These are phyloP conservation scores for Pogonognathellus flavescens DNA, from an alignment of 1,140 invertebrate genomes.

Conservation along the genomic window DNA sequence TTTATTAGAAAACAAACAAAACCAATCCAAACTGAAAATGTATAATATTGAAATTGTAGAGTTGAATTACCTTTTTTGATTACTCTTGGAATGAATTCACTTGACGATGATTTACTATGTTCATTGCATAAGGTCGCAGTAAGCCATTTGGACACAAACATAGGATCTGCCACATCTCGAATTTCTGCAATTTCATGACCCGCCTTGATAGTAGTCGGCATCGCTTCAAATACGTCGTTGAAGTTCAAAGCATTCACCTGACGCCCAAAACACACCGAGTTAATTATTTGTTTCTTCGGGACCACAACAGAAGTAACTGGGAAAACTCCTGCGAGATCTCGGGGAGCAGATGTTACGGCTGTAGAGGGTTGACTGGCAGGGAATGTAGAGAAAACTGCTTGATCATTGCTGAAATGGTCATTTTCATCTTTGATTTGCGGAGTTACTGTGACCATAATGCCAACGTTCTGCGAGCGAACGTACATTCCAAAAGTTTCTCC, in stretches of 20 bases:
- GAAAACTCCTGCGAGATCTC: slow-evolving; percentile 8
- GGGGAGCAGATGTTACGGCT: not conserved
- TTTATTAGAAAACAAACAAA: no score
- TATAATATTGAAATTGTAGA: no score
- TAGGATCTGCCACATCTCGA: slow-evolving; percentile 31
- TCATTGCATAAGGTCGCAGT: slow-evolving; percentile 15
- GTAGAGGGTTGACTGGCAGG: not conserved
- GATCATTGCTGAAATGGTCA: not conserved
- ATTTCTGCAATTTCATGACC: slow-evolving; percentile 19
- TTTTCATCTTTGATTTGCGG: not conserved
- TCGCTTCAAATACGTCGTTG: not conserved
- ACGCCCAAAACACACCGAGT: slow-evolving; percentile 1
- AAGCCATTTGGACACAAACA: slow-evolving; percentile 45
- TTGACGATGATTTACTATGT: not conserved
- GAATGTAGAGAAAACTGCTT: slow-evolving; percentile 25
- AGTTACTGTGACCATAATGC: slow-evolving; percentile 7
- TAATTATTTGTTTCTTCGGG: not conserved
- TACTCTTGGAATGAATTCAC: slow-evolving; percentile 1
- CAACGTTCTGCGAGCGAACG: slow-evolving; percentile 36
- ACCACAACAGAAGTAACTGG: slow-evolving; percentile 37
- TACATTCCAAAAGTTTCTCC: slow-evolving; percentile 51
- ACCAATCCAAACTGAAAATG: no score
- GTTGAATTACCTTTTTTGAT: no score
- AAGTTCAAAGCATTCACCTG: slow-evolving; percentile 3
- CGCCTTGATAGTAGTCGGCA: not conserved